A percentile compares a stretch with the other conserved stretches of the same genome.
Conservation (phyloP, 2,888 invertebrate species). For the Hemistola chrysoprasaria region DNA sequence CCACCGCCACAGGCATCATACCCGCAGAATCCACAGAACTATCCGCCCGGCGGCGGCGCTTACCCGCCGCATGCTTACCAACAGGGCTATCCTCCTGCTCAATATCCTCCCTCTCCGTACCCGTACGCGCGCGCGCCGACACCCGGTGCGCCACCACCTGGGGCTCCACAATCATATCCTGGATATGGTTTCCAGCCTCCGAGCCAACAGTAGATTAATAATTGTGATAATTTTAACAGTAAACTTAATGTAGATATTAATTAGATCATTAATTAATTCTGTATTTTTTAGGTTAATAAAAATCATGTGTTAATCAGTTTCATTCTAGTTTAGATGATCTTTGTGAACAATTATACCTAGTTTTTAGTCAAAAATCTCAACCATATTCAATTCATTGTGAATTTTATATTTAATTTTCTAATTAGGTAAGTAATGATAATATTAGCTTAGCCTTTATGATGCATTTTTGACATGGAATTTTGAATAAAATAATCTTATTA, state of each 20-base stretch:
- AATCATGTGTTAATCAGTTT: slow-evolving; percentile 3
- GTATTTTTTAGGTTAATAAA: slow-evolving; percentile 11
- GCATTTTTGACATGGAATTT: slow-evolving; percentile 20
- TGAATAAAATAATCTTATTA: slow-evolving; percentile 16
- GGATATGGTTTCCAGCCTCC: slow-evolving; percentile 92
- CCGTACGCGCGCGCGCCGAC: slow-evolving; percentile 83
- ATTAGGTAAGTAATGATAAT: not conserved
- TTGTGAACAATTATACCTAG: slow-evolving; percentile 4
- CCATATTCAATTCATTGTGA: not conserved
- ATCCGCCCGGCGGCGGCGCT: slow-evolving; percentile 59
- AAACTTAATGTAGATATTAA: not conserved
- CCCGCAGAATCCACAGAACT: slow-evolving; percentile 78
- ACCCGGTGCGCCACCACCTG: slow-evolving; percentile 86
- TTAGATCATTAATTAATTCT: not conserved
- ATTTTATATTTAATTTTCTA: slow-evolving; percentile 10
- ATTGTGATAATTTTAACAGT: slow-evolving; percentile 5
- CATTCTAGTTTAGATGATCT: slow-evolving; percentile 5
- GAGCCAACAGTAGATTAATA: slow-evolving; percentile 78
- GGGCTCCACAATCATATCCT: slow-evolving; percentile 88
- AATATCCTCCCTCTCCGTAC: slow-evolving; percentile 82
- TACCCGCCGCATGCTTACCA: slow-evolving; percentile 79
- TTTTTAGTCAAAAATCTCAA: slow-evolving; percentile 4
- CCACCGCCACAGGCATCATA: slow-evolving; percentile 82
- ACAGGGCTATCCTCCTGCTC: slow-evolving; percentile 77
- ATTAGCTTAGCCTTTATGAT: slow-evolving; percentile 16